Evolutionary conservation across 2,797 vertebrate genomes (phyloP).

Genomic region (Mergus octosetaceus): DNA sequence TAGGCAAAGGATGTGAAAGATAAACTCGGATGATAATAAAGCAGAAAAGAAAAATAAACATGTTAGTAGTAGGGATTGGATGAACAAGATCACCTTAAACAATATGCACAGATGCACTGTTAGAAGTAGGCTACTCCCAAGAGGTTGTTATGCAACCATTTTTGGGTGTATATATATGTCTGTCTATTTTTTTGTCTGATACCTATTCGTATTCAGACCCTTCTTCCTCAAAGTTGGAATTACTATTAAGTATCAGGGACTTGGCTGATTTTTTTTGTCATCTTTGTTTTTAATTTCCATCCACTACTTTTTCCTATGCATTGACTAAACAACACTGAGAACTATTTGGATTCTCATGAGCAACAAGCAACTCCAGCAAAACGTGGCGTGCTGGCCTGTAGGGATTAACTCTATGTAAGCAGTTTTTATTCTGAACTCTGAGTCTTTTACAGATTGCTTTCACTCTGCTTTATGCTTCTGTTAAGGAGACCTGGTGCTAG

Average conservation of each 20-base stretch:
- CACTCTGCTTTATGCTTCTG: not conserved
- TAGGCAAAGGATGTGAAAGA: not conserved
- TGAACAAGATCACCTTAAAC: not conserved
- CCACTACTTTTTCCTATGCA: not conserved
- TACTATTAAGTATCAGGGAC: not conserved
- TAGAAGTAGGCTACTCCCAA: not conserved
- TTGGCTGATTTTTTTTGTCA: not conserved
- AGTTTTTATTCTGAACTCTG: not conserved
- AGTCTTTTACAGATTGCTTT: not conserved
- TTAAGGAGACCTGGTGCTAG: not conserved
- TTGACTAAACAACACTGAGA: not conserved
- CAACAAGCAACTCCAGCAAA: not conserved
- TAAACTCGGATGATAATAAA: not conserved
- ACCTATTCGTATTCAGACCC: not conserved
- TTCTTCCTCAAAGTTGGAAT: not conserved
- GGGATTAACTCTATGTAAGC: not conserved
- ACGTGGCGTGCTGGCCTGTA: not conserved
- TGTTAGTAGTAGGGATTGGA: not conserved
- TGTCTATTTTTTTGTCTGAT: not conserved
- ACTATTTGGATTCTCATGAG: fast-evolving
- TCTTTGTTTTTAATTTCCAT: not conserved
- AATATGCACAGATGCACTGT: not conserved
- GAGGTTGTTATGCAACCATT: not conserved
- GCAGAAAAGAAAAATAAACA: conserved; percentile 16
- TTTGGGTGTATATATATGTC: not conserved